Conservation (phyloP, 2,888 invertebrate genomes). For the Meganola albula region DNA sequence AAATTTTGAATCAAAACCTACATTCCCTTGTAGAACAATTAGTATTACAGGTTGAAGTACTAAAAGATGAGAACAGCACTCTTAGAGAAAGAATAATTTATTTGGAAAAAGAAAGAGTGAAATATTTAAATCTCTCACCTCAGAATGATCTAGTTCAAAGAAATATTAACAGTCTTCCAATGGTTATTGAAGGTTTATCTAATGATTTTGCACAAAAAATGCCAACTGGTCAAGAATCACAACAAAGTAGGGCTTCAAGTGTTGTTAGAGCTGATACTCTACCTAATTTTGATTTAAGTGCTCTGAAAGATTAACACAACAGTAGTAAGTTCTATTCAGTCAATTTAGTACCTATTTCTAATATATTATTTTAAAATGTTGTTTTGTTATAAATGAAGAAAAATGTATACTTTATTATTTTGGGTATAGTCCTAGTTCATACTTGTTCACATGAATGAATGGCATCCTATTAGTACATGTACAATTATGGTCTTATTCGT, state of each 20-base stretch:
- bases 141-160: constrained; percentile 39
- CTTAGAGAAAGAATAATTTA: constrained; percentile 76
- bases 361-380: too few relatives aligned
- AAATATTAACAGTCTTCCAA: constrained; percentile 31
- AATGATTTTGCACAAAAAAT: constrained; percentile 32
- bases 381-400: too few relatives aligned
- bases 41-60: constrained; percentile 80
- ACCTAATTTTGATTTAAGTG: constrained; percentile 57
- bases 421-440: too few relatives aligned
- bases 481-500: too few relatives aligned
- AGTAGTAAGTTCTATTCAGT: too few relatives aligned
- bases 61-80: constrained; percentile 79
- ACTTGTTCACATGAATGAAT: too few relatives aligned
- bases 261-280: constrained; percentile 34
- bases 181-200: constrained; percentile 24
- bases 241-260: constrained; percentile 28
- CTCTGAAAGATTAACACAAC: constrained; percentile 42
- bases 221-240: constrained; percentile 25
- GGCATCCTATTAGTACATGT: too few relatives aligned
- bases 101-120: constrained; percentile 75
- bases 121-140: constrained; percentile 53
- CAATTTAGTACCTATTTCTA: too few relatives aligned
- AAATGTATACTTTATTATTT: too few relatives aligned
- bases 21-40: constrained; percentile 75
- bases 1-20: constrained; percentile 80